Evolutionary conservation across 2,888 invertebrate genomes (phyloP).

Genomic region (Macroteleia sp.): DNA sequence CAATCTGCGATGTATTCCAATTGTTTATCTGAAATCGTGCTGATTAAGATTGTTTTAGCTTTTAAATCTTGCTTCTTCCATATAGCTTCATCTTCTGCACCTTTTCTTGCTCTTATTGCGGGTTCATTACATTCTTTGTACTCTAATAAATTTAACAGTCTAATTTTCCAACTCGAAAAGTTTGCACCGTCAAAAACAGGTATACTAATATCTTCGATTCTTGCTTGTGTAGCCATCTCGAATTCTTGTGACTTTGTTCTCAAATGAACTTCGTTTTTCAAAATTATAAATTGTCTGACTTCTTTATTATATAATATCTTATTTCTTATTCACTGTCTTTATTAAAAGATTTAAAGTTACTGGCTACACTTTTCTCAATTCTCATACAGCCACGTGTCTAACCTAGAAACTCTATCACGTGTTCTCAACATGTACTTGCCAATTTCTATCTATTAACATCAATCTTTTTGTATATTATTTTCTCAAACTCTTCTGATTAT

Average conservation of each 20-base stretch:
- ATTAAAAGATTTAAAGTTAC: too few species aligned
- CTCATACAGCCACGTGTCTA: too few species aligned
- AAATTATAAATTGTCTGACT: neutral
- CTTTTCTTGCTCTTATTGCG: constrained; percentile 27
- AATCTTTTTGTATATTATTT: too few species aligned
- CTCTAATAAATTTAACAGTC: constrained; percentile 48
- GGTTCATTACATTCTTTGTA: constrained; percentile 36
- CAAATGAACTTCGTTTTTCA: neutral
- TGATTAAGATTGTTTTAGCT: constrained; percentile 55
- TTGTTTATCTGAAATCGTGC: constrained; percentile 52
- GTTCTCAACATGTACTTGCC: too few species aligned
- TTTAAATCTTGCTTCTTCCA: constrained; percentile 56
- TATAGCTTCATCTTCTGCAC: constrained; percentile 3
- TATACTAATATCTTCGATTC: constrained; percentile 39
- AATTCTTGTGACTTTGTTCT: neutral
- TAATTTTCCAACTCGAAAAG: constrained; percentile 54
- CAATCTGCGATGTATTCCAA: constrained; percentile 55
- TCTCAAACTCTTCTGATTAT: too few species aligned
- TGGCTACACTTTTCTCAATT: too few species aligned
- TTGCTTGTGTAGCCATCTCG: constrained; percentile 16
- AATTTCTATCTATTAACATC: too few species aligned
- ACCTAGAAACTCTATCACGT: too few species aligned
- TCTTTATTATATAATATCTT: too few species aligned
- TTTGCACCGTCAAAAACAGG: constrained; percentile 55
- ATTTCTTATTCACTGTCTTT: too few species aligned